phyloP scores from a whole-genome alignment of 2,888 invertebrate genomes.

The Calameuta filiformis region DNA sequence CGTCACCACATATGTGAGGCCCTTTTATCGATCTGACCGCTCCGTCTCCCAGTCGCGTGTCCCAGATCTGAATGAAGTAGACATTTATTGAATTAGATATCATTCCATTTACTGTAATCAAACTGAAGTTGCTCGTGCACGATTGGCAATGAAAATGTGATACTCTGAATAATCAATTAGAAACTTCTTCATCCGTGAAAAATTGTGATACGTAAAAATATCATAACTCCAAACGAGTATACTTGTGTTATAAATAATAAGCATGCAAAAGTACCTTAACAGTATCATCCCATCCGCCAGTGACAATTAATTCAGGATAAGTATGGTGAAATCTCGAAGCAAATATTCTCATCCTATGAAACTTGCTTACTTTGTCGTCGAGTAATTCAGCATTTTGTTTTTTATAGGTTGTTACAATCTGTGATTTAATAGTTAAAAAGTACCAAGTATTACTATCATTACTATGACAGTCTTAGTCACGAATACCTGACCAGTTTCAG shows the following conservation, averaged over 20 bases:
- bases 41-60: slow-evolving; percentile 68
- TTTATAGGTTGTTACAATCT: slow-evolving; percentile 42
- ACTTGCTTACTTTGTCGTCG: slow-evolving; percentile 39
- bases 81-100: background rate
- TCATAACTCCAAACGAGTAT: background rate
- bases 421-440: slow-evolving; percentile 6
- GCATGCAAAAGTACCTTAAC: slow-evolving; percentile 64
- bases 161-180: background rate
- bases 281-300: slow-evolving; percentile 71
- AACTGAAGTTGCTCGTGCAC: background rate
- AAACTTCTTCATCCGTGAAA: background rate
- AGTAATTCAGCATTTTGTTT: slow-evolving; percentile 37
- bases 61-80: slow-evolving; percentile 68
- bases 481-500: slow-evolving; percentile 53
- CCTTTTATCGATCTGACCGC: slow-evolving; percentile 71
- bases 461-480: background rate
- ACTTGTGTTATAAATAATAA: background rate
- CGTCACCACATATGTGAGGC: slow-evolving; percentile 70
- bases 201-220: background rate
- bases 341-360: slow-evolving; percentile 57
- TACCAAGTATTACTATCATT: background rate
- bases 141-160: slow-evolving; percentile 16
- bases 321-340: slow-evolving; percentile 68
- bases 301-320: slow-evolving; percentile 66
- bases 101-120: background rate